Evolutionary conservation across 1,140 invertebrate genomes (phyloP).

Genomic region (Caerostris extrusa): DNA sequence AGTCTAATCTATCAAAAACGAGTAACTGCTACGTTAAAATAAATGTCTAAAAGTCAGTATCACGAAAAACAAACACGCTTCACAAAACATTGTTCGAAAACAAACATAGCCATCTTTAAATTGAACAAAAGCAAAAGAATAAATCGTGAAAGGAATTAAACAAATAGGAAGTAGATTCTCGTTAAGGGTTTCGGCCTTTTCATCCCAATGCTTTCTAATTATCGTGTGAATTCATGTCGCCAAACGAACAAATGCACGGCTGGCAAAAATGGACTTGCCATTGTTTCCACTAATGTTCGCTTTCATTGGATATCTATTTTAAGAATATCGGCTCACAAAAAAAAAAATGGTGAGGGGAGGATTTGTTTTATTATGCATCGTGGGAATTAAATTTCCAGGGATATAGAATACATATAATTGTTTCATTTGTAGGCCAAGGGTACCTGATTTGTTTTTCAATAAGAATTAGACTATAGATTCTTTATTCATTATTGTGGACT

Average conservation of each 20-base stretch:
- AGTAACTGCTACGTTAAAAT: too few species aligned
- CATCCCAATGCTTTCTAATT: slow-evolving; percentile 64
- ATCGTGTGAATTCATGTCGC: slow-evolving; percentile 60
- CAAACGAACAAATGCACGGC: slow-evolving; percentile 27
- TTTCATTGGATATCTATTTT: slow-evolving; percentile 65
- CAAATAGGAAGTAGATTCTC: slow-evolving; percentile 37
- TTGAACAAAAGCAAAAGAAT: slow-evolving; percentile 35
- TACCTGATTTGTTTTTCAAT: neutral
- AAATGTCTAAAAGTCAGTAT: neutral
- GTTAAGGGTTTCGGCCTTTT: slow-evolving; percentile 69
- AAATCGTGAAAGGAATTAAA: slow-evolving; percentile 57
- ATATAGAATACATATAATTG: slow-evolving; percentile 13
- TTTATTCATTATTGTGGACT: too few species aligned
- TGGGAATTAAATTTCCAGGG: slow-evolving; percentile 33
- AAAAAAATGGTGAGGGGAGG: neutral
- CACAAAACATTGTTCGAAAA: neutral
- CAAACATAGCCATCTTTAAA: slow-evolving; percentile 14
- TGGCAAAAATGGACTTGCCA: neutral
- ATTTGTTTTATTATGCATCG: slow-evolving; percentile 37
- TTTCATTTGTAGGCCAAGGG: slow-evolving; percentile 29
- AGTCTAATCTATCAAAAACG: too few species aligned
- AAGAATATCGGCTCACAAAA: slow-evolving; percentile 24
- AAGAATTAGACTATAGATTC: neutral
- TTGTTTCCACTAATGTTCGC: slow-evolving; percentile 56
- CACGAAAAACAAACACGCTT: neutral